A percentile compares a stretch with the other conserved stretches of the same genome.
Conservation (phyloP, 35 echinoderm and acorn worm genomes). For the Patiria miniata region DNA sequence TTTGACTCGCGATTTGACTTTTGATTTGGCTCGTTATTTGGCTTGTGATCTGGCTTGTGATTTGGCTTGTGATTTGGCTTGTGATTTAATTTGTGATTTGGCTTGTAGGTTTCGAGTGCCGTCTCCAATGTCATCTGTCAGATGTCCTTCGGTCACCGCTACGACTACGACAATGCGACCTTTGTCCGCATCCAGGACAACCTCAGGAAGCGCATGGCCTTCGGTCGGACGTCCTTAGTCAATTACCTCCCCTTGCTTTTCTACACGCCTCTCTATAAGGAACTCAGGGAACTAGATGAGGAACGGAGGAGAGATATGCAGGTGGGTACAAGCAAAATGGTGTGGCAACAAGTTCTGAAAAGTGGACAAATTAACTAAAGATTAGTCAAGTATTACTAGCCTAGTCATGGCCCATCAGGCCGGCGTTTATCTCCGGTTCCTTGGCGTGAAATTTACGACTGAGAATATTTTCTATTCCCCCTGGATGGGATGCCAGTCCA, state of each 20-base stretch:
- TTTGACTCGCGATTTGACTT: too few species aligned
- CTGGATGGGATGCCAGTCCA: too few species aligned
- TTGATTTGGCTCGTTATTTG: too few species aligned
- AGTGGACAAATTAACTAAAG: neutral
- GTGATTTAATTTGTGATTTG: neutral
- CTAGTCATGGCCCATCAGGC: neutral
- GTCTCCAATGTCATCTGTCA: slow-evolving; percentile 54
- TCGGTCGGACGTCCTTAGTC: neutral
- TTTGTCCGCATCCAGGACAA: neutral
- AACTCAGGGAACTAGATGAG: neutral
- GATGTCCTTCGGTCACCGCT: slow-evolving; percentile 42
- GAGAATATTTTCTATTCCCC: too few species aligned
- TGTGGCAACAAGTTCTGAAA: neutral
- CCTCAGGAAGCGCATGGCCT: neutral
- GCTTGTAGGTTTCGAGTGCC: slow-evolving; percentile 21
- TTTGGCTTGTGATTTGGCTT: too few species aligned
- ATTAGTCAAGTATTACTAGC: neutral
- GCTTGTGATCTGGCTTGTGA: too few species aligned
- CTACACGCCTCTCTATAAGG: neutral
- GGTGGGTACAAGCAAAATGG: neutral
- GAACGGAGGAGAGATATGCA: neutral
- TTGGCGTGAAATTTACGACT: neutral
- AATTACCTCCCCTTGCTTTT: neutral
- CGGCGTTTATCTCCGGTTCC: too few species aligned
- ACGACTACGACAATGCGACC: slow-evolving; percentile 8